phyloP scores from a whole-genome alignment of 2,113 vertebrate genomes.

The Gobio gobio region DNA sequence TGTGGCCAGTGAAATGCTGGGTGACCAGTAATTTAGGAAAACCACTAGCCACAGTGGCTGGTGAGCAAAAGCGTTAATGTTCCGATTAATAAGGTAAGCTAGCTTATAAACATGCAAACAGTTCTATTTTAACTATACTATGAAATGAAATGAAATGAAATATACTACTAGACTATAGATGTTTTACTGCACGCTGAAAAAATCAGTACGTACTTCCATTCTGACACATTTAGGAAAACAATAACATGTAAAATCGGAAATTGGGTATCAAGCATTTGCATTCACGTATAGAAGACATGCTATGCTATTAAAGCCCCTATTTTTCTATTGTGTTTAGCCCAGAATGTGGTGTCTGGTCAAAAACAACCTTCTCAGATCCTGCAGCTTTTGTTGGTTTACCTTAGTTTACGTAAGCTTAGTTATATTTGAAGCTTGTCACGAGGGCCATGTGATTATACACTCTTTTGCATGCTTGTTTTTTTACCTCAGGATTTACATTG shows the following conservation, averaged over 20 bases:
- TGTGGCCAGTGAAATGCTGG: no score
- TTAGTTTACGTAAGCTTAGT: neutral
- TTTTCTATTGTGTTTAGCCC: neutral
- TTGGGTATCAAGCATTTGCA: neutral
- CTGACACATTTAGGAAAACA: neutral
- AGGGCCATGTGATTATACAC: neutral
- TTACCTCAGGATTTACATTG: constrained; percentile 85
- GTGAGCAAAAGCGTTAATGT: no score
- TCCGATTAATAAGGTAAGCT: neutral
- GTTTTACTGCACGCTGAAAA: neutral
- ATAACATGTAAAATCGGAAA: neutral
- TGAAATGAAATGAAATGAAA: no score
- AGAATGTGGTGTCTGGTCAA: neutral
- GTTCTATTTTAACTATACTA: neutral
- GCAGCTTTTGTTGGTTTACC: neutral
- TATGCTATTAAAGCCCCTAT: neutral
- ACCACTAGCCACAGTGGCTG: no score
- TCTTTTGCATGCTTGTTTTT: neutral
- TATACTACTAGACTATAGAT: neutral
- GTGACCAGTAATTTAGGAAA: no score
- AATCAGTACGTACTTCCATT: neutral
- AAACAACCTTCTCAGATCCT: neutral
- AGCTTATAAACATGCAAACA: neutral
- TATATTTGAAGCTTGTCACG: neutral
- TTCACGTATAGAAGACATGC: neutral